phyloP scores from a whole-genome alignment of 2,113 vertebrate genomes.

The Forbesichthys agassizii region DNA sequence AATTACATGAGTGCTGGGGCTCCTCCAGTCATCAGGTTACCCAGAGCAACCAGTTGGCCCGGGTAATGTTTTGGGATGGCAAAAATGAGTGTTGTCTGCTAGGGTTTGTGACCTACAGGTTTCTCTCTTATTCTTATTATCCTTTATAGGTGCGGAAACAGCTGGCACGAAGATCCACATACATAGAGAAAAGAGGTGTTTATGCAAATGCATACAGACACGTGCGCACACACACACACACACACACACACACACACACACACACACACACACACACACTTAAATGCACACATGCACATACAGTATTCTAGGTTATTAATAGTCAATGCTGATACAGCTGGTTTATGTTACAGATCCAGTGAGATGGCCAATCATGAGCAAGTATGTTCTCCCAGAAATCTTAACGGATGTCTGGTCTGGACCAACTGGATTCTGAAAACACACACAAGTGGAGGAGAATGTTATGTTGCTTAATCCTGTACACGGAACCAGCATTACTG shows the following conservation, averaged over 20 bases:
- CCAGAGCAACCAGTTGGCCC: slow-evolving; percentile 29
- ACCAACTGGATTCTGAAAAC: no score
- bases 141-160: neutral
- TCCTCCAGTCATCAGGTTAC: slow-evolving; percentile 42
- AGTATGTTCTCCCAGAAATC: no score
- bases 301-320: neutral
- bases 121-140: neutral
- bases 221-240: neutral
- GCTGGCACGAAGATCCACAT: neutral
- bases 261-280: slow-evolving; percentile 2
- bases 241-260: slow-evolving; percentile 4
- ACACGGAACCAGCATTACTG: no score
- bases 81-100: neutral
- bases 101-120: no score
- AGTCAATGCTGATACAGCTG: neutral
- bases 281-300: neutral
- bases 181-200: no score
- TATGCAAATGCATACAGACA: neutral
- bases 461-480: no score
- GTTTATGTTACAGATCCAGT: neutral
- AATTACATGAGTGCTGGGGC: neutral
- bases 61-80: slow-evolving; percentile 41
- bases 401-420: no score
- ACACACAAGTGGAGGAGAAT: no score
- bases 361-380: no score